These are phyloP conservation scores for Ia io DNA, from an alignment of 2,113 vertebrate genomes.

Conservation along the genomic window DNA sequence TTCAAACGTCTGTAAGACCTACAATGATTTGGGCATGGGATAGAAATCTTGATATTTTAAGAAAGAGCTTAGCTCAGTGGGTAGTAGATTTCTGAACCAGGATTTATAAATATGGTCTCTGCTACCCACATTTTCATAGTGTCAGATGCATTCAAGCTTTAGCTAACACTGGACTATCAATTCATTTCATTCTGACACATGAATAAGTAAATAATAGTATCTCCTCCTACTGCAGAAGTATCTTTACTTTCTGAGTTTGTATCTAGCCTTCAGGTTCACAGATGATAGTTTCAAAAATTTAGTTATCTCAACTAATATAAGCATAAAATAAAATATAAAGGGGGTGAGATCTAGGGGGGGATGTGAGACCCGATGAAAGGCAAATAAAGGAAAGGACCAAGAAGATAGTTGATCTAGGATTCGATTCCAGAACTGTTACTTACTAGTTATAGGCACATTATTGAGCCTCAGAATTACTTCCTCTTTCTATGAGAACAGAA, in stretches of 20 bases:
- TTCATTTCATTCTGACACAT: not conserved
- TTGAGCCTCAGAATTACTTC: not conserved
- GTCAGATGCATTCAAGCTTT: not conserved
- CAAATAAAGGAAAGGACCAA: not conserved
- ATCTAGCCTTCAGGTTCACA: not conserved
- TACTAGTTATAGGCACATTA: not conserved
- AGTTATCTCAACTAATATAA: not conserved
- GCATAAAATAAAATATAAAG: not conserved
- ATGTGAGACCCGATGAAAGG: not conserved
- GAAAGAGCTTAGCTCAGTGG: not conserved
- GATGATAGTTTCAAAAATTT: not conserved
- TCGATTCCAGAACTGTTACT: not conserved
- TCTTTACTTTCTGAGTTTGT: not conserved
- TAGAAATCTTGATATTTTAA: not conserved
- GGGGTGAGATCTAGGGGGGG: not conserved
- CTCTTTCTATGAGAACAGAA: not conserved
- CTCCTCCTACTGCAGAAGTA: not conserved
- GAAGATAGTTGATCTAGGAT: not conserved
- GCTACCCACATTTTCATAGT: not conserved
- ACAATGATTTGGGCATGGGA: not conserved
- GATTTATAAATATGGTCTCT: not conserved
- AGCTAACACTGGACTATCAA: not conserved
- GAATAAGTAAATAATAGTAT: not conserved
- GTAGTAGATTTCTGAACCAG: not conserved
- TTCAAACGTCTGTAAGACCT: not conserved